Conservation (phyloP, 2,888 invertebrate genomes). For the Aphrophora alni region DNA sequence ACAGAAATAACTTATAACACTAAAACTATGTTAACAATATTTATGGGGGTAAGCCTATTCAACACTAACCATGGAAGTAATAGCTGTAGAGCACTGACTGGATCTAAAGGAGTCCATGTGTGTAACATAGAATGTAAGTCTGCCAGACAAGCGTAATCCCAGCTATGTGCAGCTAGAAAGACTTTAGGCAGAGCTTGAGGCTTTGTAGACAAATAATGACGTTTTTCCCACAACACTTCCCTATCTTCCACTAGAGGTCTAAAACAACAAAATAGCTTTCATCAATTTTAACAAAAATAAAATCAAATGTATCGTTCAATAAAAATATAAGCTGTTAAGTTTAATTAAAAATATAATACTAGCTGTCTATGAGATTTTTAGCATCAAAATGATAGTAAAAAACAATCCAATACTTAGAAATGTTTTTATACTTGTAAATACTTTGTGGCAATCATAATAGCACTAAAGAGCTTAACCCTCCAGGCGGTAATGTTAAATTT, state of each 20-base stretch:
- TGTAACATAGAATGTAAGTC: slow-evolving; percentile 88
- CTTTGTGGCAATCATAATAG: too few species aligned
- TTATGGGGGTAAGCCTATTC: too few species aligned
- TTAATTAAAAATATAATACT: too few species aligned
- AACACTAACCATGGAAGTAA: slow-evolving; percentile 82
- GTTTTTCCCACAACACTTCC: slow-evolving; percentile 92
- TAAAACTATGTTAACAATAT: too few species aligned
- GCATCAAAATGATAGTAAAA: too few species aligned
- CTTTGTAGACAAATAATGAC: slow-evolving; percentile 84
- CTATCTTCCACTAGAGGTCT: slow-evolving; percentile 72
- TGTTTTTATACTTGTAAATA: too few species aligned
- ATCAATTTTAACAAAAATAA: background rate
- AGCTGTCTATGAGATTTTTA: too few species aligned
- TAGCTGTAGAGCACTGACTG: slow-evolving; percentile 89
- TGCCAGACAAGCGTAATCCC: slow-evolving; percentile 87
- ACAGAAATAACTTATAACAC: too few species aligned
- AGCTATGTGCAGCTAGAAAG: slow-evolving; percentile 81
- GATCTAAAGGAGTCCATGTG: slow-evolving; percentile 85
- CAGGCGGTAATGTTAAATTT: too few species aligned
- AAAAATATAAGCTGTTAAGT: slow-evolving; percentile 17
- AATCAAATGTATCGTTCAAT: background rate
- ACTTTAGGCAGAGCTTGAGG: slow-evolving; percentile 89
- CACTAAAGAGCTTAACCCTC: too few species aligned
- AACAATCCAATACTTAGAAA: too few species aligned
- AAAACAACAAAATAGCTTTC: slow-evolving; percentile 15